Percentiles rank a stretch among this genome's conserved stretches.
These are phyloP conservation scores for Apotomis betuletana DNA, from an alignment of 2,888 invertebrate genomes.

Conservation along the genomic window DNA sequence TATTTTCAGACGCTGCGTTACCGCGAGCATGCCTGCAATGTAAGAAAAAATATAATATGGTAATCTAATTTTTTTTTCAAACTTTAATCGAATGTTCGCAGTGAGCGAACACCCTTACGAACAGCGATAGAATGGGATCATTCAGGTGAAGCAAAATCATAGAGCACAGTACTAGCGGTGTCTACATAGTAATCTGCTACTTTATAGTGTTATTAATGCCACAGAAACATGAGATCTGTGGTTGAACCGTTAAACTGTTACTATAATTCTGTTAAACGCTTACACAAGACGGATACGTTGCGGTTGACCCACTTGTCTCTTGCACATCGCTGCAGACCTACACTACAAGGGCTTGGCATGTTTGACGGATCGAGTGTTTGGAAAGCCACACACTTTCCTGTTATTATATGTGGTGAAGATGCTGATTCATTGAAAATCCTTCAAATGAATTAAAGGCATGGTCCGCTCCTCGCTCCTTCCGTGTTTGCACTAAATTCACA, in stretches of 20 bases:
- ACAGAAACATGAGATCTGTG: slow-evolving; percentile 7
- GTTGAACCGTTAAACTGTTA: slow-evolving; percentile 17
- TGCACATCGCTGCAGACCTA: not conserved
- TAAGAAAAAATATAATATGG: too few relatives aligned
- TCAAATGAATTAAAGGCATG: not conserved
- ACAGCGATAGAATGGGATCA: too few relatives aligned
- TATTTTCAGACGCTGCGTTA: too few relatives aligned
- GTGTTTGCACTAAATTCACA: too few relatives aligned
- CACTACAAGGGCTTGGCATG: slow-evolving; percentile 8
- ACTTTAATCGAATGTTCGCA: too few relatives aligned
- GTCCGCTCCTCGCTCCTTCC: too few relatives aligned
- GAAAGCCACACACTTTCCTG: slow-evolving; percentile 13
- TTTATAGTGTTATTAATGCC: not conserved
- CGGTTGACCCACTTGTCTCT: slow-evolving; percentile 8
- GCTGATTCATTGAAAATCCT: not conserved
- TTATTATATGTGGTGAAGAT: not conserved
- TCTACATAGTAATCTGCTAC: too few relatives aligned
- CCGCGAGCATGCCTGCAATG: too few relatives aligned
- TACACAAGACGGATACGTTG: slow-evolving; percentile 19
- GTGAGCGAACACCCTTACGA: too few relatives aligned
- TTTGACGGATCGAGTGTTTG: slow-evolving; percentile 2
- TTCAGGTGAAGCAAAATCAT: too few relatives aligned
- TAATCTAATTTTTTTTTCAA: too few relatives aligned
- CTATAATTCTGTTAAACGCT: slow-evolving; percentile 15
- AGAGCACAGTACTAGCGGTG: too few relatives aligned